phyloP scores from a whole-genome alignment of 2,113 vertebrate genomes.

The Salvelinus sp. region DNA sequence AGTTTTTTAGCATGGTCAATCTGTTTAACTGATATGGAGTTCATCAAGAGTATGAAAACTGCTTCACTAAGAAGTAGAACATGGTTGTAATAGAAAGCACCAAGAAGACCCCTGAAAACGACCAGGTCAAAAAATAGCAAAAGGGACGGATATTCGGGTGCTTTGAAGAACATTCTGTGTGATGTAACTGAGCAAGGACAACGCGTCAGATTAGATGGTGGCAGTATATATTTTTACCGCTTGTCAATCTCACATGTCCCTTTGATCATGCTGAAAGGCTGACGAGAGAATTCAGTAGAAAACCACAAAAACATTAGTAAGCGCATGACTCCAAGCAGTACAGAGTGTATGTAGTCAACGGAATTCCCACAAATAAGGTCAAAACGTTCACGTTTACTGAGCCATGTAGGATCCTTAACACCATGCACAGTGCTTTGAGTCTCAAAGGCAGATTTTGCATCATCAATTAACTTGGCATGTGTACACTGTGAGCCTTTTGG shows the following conservation, averaged over 20 bases:
- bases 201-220: neutral
- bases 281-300: too few relatives aligned
- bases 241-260: too few relatives aligned
- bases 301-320: too few relatives aligned
- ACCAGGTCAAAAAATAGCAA: neutral
- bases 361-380: neutral
- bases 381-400: slow-evolving; percentile 1
- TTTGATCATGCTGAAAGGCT: too few relatives aligned
- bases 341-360: neutral
- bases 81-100: neutral
- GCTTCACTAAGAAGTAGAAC: neutral
- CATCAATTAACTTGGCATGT: neutral
- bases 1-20: neutral
- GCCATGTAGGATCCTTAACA: neutral
- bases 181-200: neutral
- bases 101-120: neutral
- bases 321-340: neutral
- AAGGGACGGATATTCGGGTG: neutral
- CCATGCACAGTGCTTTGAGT: neutral
- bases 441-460: neutral
- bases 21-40: neutral
- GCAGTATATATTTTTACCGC: neutral
- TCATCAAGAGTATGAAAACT: neutral
- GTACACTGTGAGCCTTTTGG: neutral
- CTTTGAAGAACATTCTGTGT: slow-evolving; percentile 4